Percentiles rank a stretch among this genome's conserved stretches.
Conservation (phyloP, 2,113 vertebrate genomes). For the Labeo catla region DNA sequence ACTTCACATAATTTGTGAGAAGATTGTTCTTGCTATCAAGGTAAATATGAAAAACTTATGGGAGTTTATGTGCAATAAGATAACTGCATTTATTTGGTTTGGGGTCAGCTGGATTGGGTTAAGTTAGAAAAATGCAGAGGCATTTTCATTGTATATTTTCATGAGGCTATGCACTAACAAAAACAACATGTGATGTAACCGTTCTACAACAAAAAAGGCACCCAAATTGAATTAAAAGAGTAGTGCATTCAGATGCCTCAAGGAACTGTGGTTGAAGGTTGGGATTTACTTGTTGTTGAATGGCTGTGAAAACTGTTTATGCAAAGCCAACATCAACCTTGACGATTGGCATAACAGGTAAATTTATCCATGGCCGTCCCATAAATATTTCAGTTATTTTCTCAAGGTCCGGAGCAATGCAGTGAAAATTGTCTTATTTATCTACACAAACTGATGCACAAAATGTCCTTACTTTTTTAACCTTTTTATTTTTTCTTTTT, state of each 20-base stretch:
- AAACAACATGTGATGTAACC: not conserved
- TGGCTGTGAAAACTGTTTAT: conserved; percentile 30
- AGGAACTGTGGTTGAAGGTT: conserved; percentile 7
- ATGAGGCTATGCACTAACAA: not conserved
- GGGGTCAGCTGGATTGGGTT: not conserved
- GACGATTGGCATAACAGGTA: not conserved
- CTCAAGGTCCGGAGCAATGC: not conserved
- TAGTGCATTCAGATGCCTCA: not conserved
- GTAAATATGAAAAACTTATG: not conserved
- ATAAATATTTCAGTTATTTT: conserved; percentile 15
- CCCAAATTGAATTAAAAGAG: not conserved
- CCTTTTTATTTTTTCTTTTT: not conserved
- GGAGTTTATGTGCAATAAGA: not conserved
- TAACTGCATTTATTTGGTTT: not conserved
- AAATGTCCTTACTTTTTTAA: conserved; percentile 5
- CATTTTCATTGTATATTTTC: not conserved
- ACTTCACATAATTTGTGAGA: conserved; percentile 23
- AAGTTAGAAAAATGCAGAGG: not conserved
- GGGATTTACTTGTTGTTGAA: conserved; percentile 6
- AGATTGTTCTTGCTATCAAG: conserved; percentile 3
- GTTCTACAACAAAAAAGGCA: not conserved
- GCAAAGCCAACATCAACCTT: conserved; percentile 32
- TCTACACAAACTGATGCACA: not conserved
- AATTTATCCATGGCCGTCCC: not conserved
- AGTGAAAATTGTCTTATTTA: not conserved